Percentiles rank a stretch among this genome's conserved stretches.
Conservation (phyloP, 2,113 vertebrate species). For the Dromaius novaehollandiae region DNA sequence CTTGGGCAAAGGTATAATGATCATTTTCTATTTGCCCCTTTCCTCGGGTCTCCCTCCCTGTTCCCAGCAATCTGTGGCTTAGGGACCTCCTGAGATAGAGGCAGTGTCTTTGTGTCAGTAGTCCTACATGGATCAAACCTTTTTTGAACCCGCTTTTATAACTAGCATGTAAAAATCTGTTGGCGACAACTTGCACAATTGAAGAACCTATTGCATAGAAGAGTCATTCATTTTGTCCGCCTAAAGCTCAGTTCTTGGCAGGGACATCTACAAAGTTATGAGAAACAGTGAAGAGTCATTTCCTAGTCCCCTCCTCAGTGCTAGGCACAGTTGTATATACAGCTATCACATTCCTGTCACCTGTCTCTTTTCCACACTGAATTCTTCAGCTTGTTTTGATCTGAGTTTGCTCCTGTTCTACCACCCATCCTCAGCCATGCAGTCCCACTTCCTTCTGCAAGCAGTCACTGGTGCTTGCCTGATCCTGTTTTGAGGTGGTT, state of each 20-base stretch:
- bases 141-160: background rate
- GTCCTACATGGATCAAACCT: background rate
- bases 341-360: accelerated
- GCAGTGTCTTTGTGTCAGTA: accelerated
- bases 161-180: background rate
- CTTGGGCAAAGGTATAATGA: background rate
- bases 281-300: background rate
- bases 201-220: background rate
- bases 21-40: background rate
- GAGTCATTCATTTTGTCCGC: background rate
- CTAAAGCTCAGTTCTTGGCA: background rate
- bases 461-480: background rate
- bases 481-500: background rate
- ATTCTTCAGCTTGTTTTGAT: background rate
- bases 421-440: background rate
- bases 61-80: background rate
- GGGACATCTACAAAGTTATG: background rate
- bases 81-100: background rate
- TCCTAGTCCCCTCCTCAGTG: background rate
- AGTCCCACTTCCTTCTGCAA: background rate
- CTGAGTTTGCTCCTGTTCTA: background rate
- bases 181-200: background rate
- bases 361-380: background rate
- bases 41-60: background rate
- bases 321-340: accelerated